Percentiles rank a stretch among this genome's conserved stretches.
phyloP scores from a whole-genome alignment of 1,140 invertebrate species.

The Macrocentrus cingulum region DNA sequence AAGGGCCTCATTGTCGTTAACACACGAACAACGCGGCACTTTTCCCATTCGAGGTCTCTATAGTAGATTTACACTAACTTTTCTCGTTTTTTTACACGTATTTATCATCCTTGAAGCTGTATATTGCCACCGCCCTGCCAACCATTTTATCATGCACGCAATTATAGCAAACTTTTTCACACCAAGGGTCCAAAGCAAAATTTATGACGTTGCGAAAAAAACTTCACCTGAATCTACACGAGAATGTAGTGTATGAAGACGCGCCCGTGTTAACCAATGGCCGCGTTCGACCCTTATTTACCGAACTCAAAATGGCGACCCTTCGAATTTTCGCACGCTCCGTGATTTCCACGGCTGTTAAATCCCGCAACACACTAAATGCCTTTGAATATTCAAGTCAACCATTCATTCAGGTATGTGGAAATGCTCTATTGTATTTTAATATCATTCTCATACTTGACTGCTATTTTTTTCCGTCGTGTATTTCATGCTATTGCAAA shows the following conservation, averaged over 20 bases:
- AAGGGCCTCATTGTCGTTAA: constrained; percentile 12
- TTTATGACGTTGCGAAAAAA: constrained; percentile 17
- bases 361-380: neutral
- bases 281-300: constrained; percentile 52
- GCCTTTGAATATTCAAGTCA: constrained; percentile 5
- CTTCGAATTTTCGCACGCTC: constrained; percentile 43
- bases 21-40: constrained; percentile 32
- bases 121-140: neutral
- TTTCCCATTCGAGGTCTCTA: constrained; percentile 31
- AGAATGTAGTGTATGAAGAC: constrained; percentile 42
- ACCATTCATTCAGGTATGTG: constrained; percentile 18
- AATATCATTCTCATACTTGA: neutral
- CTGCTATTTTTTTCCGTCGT: neutral
- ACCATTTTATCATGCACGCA: neutral
- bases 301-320: constrained; percentile 51
- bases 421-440: neutral
- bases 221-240: constrained; percentile 5
- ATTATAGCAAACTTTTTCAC: neutral
- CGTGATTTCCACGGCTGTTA: constrained; percentile 24
- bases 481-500: neutral
- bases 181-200: constrained; percentile 37
- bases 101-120: neutral
- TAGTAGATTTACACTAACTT: constrained; percentile 37
- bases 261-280: constrained; percentile 54
- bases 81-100: neutral